phyloP scores from a whole-genome alignment of 1,140 invertebrate species.

The Drosophila bifasciata region DNA sequence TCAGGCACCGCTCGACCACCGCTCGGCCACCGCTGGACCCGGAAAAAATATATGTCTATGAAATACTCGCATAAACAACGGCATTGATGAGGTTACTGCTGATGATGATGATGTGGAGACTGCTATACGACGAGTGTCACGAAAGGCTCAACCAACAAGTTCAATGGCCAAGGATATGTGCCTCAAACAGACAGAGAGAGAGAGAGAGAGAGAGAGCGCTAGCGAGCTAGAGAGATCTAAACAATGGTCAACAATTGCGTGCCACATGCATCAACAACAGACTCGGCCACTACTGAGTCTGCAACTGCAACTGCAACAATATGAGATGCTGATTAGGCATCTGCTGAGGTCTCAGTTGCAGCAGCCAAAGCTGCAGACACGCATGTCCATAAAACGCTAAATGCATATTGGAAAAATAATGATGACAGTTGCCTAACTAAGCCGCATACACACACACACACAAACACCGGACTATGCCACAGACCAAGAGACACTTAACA shows the following conservation, averaged over 20 bases:
- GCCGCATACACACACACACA: conserved; percentile 48
- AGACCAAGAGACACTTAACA: conserved; percentile 59
- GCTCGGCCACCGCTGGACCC: conserved; percentile 11
- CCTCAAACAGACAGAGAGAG: conserved; percentile 29
- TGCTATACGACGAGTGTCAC: conserved; percentile 48
- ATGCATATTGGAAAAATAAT: conserved; percentile 81
- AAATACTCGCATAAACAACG: conserved; percentile 64
- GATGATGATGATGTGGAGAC: conserved; percentile 49
- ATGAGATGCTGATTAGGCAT: conserved; percentile 77
- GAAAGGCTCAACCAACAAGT: conserved; percentile 55
- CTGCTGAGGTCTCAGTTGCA: conserved; percentile 45
- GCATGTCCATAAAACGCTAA: conserved; percentile 77
- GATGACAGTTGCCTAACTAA: conserved; percentile 79
- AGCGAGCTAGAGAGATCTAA: conserved; percentile 21
- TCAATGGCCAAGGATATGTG: conserved; percentile 74
- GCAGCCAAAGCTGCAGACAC: conserved; percentile 40
- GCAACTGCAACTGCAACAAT: conserved; percentile 58
- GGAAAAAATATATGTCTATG: conserved; percentile 61
- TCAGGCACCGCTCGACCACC: conserved; percentile 41
- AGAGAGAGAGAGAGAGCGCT: not conserved
- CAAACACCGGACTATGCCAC: conserved; percentile 3
- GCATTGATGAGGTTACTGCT: conserved; percentile 52
- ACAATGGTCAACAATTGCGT: conserved; percentile 72
- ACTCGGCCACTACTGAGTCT: conserved; percentile 15
- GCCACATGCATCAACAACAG: conserved; percentile 66